Conservation (phyloP, 2,888 invertebrate genomes). For the Neoascia interrupta region DNA sequence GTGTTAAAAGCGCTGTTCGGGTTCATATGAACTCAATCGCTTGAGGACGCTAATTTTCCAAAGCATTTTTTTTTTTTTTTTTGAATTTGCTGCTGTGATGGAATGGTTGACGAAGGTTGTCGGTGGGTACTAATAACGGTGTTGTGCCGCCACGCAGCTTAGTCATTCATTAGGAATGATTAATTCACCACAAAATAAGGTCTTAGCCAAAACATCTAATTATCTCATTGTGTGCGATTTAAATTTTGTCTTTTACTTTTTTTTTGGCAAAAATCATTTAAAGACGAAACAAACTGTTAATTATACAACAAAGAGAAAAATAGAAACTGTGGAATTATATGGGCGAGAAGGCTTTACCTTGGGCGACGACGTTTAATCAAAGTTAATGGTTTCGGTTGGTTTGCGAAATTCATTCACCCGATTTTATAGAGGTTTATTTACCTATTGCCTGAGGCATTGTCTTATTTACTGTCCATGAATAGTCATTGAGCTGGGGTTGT, state of each 20-base stretch:
- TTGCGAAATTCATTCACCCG: constrained; percentile 22
- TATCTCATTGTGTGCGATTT: constrained; percentile 40
- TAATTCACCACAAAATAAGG: constrained; percentile 46
- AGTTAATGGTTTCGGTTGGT: constrained; percentile 32
- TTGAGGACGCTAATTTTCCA: constrained; percentile 43
- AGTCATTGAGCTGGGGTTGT: no score
- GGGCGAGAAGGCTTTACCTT: constrained; percentile 28
- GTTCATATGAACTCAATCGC: no score
- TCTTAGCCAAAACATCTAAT: constrained; percentile 53
- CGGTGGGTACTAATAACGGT: no score
- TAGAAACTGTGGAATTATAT: background rate
- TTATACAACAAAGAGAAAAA: constrained; percentile 7
- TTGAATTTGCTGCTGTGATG: constrained; percentile 7
- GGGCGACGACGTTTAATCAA: constrained; percentile 29
- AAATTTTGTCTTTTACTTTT: background rate
- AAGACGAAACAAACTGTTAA: constrained; percentile 17
- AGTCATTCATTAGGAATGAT: constrained; percentile 58
- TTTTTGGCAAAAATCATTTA: constrained; percentile 6
- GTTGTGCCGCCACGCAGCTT: background rate
- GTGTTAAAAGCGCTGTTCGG: no score
- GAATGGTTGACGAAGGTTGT: no score
- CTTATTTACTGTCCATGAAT: background rate
- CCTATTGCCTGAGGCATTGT: background rate
- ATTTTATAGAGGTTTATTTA: constrained; percentile 7
- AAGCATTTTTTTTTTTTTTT: constrained; percentile 2